Base-by-base conservation (phyloP, 2,113 vertebrate genomes). In the Fulica atra region DNA sequence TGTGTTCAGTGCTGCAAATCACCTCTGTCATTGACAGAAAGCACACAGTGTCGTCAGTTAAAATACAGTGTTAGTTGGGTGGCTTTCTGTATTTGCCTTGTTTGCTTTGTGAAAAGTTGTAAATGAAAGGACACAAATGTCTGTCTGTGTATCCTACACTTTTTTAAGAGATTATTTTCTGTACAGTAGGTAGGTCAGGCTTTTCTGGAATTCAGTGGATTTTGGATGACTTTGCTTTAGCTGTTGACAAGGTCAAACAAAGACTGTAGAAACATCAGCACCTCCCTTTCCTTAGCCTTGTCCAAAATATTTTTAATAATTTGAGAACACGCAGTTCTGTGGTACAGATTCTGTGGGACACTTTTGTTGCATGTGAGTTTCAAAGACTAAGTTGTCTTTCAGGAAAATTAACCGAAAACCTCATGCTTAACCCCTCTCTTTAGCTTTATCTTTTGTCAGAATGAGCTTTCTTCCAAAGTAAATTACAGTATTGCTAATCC, bases 161-260 rank as follows among this genome's bases (percentile, higher is more conserved):
- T 83, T 61, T 89, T 59, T 26, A 7, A n/a, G 61, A 69, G 42
- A 24, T 79, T 76, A 60, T 69, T 85, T 90, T 81, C 48, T 51
- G 1, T 87, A 61, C 78, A 68, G 63, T 88, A 74, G 73, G 68
- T 93, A 79, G 53, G 61, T 79, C 82, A 83, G 82, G 29, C 68
- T 94, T 94, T 93, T 93, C 76, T 92, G 83, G 91, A 97, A 90
- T 88, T 90, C 82, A 53, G 81, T 94, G 68, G 53, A 66, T 93
- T 79, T 87, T 95, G 89, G 92, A 91, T 96, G 91, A 96, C 94
- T 88, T 97, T 95, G 88, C 86, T 91, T 50, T 70, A 68, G 56
- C 86, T 69, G 66, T 96, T 94, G 82, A 92, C 93, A 97, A 97
- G 95, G 95, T 96, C 74, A 0, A 81, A 69, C 56, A 36, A 94